Evolutionary conservation across 1,140 invertebrate species (phyloP).

Genomic region (Lepidotrigona ventralis): DNA sequence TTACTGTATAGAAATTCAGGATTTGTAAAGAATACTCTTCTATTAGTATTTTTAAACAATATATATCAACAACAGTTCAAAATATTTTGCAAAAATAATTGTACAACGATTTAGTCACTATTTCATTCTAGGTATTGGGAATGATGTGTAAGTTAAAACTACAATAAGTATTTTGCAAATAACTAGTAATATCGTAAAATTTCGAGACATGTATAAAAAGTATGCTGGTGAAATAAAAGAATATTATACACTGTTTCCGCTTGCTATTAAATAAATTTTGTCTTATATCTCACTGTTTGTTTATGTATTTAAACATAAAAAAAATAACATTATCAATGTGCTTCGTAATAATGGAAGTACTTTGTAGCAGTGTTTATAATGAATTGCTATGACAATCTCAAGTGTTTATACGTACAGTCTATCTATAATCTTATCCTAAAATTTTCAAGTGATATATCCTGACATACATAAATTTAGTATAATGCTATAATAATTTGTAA

Average conservation of each 20-base stretch:
- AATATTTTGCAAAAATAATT: constrained; percentile 45
- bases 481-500: constrained; percentile 4
- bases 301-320: constrained; percentile 40
- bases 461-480: constrained; percentile 28
- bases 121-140: background rate
- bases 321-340: constrained; percentile 31
- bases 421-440: constrained; percentile 27
- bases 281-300: constrained; percentile 18
- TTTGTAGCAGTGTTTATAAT: constrained; percentile 31
- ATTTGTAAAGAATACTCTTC: constrained; percentile 19
- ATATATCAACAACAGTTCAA: constrained; percentile 22
- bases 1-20: constrained; percentile 28
- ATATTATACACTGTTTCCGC: constrained; percentile 50
- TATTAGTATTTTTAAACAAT: constrained; percentile 24
- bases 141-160: background rate
- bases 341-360: constrained; percentile 57
- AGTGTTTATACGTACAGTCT: constrained; percentile 52
- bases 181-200: constrained; percentile 9
- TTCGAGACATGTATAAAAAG: constrained; percentile 3
- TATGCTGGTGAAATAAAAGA: constrained; percentile 17
- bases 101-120: constrained; percentile 2
- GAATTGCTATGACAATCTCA: constrained; percentile 50
- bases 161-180: constrained; percentile 3
- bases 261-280: constrained; percentile 27
- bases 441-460: constrained; percentile 35